Percentiles rank a stretch among this genome's conserved stretches.
phyloP scores from a whole-genome alignment of 1,140 invertebrate genomes.

The Batillaria attramentaria region DNA sequence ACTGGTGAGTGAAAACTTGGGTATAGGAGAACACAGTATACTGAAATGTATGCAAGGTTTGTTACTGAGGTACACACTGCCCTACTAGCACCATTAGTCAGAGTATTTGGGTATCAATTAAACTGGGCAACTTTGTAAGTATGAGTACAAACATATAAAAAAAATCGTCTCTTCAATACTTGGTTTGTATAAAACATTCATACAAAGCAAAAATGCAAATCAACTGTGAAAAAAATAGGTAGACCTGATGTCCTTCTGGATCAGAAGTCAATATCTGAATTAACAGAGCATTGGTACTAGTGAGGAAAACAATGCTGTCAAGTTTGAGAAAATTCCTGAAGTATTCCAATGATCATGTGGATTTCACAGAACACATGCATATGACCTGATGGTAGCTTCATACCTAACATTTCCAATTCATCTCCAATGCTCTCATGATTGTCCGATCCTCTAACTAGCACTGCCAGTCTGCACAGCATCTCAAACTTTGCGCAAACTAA shows the following conservation, averaged over 20 bases:
- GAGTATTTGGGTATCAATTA: constrained; percentile 23
- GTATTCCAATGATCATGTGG: background rate
- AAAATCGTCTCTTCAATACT: constrained; percentile 4
- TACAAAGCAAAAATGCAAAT: constrained; percentile 4
- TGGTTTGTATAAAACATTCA: background rate
- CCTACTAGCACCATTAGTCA: constrained; percentile 19
- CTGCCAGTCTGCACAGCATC: too few species aligned
- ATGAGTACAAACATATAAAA: background rate
- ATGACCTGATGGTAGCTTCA: background rate
- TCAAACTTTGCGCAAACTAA: too few species aligned
- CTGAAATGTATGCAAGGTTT: background rate
- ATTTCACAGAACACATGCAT: background rate
- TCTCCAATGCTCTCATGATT: too few species aligned
- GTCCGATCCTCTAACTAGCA: too few species aligned
- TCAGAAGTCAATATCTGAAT: background rate
- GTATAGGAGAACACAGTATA: too few species aligned
- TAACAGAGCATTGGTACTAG: background rate
- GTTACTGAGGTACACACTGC: background rate
- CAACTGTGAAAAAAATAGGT: background rate
- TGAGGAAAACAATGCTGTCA: background rate
- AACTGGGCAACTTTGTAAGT: background rate
- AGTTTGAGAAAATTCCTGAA: background rate
- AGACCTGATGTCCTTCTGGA: background rate
- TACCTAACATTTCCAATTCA: too few species aligned
- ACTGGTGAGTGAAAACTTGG: background rate